Percentiles rank a stretch among this genome's conserved stretches.
Evolutionary conservation across 2,797 vertebrate genomes (phyloP).

Genomic region (Acanthurus leucopareius): DNA sequence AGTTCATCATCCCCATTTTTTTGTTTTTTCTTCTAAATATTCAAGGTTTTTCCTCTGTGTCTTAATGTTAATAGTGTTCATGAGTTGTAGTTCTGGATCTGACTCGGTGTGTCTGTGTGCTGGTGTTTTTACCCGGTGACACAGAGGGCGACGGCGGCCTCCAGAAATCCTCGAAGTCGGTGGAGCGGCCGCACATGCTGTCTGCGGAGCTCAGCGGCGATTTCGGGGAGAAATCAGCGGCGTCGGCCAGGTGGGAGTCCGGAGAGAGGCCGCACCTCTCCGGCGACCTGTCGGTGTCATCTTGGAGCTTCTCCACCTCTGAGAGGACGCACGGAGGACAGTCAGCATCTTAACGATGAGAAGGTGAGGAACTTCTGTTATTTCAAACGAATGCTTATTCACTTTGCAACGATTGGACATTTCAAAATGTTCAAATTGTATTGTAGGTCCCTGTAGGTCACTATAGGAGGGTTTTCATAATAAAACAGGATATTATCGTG

Average conservation of each 20-base stretch:
- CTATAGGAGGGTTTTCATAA: too few species aligned
- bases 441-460: neutral
- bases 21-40: neutral
- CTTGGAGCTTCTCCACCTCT: conserved; percentile 80
- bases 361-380: accelerated
- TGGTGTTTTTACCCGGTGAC: conserved; percentile 88
- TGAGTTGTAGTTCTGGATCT: neutral
- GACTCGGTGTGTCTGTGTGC: neutral
- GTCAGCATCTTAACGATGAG: conserved; percentile 1
- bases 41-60: neutral
- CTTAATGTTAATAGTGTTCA: neutral
- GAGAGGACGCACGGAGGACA: conserved; percentile 5
- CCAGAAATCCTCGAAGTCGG: conserved; percentile 95
- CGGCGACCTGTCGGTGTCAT: conserved; percentile 64
- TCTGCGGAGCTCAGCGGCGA: conserved; percentile 90
- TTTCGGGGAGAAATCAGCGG: conserved; percentile 85
- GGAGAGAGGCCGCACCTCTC: conserved; percentile 86
- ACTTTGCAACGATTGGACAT: neutral
- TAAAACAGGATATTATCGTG: too few species aligned
- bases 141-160: conserved; percentile 96
- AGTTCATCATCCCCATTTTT: neutral
- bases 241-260: conserved; percentile 84
- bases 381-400: neutral
- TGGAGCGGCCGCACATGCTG: conserved; percentile 88
- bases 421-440: neutral